A percentile compares a stretch with the other conserved stretches of the same genome.
phyloP scores from a whole-genome alignment of 2,113 vertebrate genomes.

The Malurus cyaneus region DNA sequence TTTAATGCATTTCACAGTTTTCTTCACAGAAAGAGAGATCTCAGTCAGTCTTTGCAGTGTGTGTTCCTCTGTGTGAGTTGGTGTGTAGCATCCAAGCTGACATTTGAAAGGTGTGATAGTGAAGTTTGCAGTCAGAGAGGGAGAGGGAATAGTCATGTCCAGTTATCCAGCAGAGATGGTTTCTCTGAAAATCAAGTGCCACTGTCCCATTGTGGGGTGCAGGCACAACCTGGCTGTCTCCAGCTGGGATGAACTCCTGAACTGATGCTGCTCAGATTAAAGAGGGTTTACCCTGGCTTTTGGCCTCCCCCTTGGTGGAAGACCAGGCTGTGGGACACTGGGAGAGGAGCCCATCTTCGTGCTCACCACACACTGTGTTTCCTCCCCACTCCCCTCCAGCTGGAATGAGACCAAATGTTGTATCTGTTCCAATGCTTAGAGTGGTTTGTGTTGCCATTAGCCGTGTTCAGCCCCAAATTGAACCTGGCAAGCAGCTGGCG shows the following conservation, averaged over 20 bases:
- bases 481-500: constrained; percentile 51
- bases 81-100: not conserved
- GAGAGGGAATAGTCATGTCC: not conserved
- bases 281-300: not conserved
- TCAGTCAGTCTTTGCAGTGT: not conserved
- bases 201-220: rapidly evolving
- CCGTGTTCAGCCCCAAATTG: not conserved
- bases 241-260: not conserved
- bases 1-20: not conserved
- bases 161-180: not conserved
- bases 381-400: not conserved
- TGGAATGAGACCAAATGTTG: not conserved
- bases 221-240: not conserved
- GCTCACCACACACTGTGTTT: not conserved
- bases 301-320: not conserved
- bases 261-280: not conserved
- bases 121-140: not conserved
- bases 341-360: not conserved
- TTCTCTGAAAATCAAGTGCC: not conserved
- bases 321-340: not conserved
- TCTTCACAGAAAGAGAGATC: not conserved
- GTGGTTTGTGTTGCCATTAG: not conserved
- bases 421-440: not conserved
- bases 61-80: not conserved
- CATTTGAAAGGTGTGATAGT: not conserved